Evolutionary conservation across 1,140 invertebrate species (phyloP), one percentile per base, ranked within the genome.

Genomic region (Xylocopa sonorina): DNA sequence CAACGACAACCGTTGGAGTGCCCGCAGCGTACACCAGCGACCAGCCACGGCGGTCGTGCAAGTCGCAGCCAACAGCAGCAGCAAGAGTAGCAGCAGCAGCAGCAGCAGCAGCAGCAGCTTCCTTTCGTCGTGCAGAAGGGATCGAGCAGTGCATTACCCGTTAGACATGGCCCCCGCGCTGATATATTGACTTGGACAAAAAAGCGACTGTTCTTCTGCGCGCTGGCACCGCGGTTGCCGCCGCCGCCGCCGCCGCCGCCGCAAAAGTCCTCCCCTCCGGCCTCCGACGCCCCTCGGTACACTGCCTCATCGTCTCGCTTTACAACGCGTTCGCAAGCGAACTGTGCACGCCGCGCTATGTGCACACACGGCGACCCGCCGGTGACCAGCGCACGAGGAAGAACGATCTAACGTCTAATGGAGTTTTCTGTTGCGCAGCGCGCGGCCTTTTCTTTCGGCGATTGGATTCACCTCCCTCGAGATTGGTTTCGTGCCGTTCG

Each of bases 101-200:
- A 83, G 74, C 64, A 66, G 77, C 80, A 34, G 63, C 63, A 64
- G 78, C 80, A 57, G 78, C 74, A 83, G 82, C 68, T 86, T 85
- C 80, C 74, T 81, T 76, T 85, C 74, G 78, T 85, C 69, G 67
- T 81, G 78, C 86, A 81, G 81, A 43, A 82, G 76, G 87, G 82
- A 88, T 88, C 88, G 81, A 77, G 66, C 83, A 87, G 90, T 90
- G 89, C 89, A 92, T 92, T 91, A 92, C 87, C 91, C 91, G 91
- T 92, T 90, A 91, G 90, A 91, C 90, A 92, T 91, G 90, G 89
- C 90, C 90, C 88, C 89, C 87, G 87, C 85, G 89, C 91, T 91
- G 89, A 92, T 92, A 92, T 91, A 91, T 91, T 91, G 91, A 89
- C 90, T 89, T 88, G 83, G 74, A 86, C 90, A 92, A 91, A 91